Percentiles rank a stretch among this genome's conserved stretches.
These are phyloP conservation scores for Drosophila ironensis DNA, from an alignment of 1,140 invertebrate species.

Conservation along the genomic window DNA sequence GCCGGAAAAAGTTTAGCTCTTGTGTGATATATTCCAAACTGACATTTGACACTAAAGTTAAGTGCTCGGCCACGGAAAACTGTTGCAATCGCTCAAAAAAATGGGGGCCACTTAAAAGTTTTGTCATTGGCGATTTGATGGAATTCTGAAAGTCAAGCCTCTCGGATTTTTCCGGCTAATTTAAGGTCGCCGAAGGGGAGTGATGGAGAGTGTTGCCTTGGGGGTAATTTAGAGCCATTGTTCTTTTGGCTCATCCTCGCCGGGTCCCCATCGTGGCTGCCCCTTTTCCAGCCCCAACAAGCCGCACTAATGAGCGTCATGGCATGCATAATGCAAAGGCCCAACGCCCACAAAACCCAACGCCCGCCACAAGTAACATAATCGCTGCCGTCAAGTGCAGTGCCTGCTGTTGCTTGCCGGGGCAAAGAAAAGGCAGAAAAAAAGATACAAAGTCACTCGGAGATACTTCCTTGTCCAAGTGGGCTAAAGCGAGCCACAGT, in stretches of 20 bases:
- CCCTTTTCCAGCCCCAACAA: constrained; percentile 45
- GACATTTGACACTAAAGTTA: constrained; percentile 71
- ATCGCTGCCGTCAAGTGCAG: constrained; percentile 75
- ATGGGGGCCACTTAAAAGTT: constrained; percentile 65
- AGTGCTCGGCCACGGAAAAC: constrained; percentile 40
- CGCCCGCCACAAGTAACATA: constrained; percentile 62
- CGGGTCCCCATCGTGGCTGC: not conserved
- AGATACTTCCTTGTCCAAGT: constrained; percentile 72
- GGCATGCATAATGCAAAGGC: constrained; percentile 72
- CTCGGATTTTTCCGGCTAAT: constrained; percentile 57
- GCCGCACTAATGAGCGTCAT: constrained; percentile 70
- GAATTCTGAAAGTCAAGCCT: constrained; percentile 45
- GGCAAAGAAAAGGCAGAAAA: constrained; percentile 55
- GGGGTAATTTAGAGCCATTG: constrained; percentile 66
- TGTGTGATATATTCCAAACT: constrained; percentile 30
- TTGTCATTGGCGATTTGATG: constrained; percentile 62
- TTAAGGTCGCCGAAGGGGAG: constrained; percentile 16
- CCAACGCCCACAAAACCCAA: not conserved
- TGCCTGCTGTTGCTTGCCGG: constrained; percentile 54
- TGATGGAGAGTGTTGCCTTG: not conserved
- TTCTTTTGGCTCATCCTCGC: constrained; percentile 65
- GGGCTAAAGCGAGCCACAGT: constrained; percentile 47
- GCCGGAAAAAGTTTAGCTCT: not conserved
- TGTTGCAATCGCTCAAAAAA: constrained; percentile 71
- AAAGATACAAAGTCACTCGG: constrained; percentile 24